phyloP scores from a whole-genome alignment of 2,888 invertebrate species.

The Drosophila rellima region DNA sequence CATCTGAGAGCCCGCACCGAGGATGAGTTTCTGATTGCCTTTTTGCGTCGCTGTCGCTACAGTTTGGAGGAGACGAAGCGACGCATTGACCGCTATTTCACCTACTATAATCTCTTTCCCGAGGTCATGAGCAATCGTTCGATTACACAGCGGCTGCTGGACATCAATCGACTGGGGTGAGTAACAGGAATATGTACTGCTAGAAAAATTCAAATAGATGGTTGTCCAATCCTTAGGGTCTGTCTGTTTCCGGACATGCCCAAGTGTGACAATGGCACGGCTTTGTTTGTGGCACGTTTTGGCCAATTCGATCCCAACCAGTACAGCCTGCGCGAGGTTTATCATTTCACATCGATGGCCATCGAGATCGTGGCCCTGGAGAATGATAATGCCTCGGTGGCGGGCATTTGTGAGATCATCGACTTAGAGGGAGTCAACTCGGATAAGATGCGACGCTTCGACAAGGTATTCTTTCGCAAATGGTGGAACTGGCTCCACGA shows the following conservation, averaged over 20 bases:
- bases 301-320: slow-evolving; percentile 74
- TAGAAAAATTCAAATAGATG: not conserved
- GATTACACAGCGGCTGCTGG: slow-evolving; percentile 69
- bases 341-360: slow-evolving; percentile 77
- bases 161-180: slow-evolving; percentile 79
- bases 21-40: slow-evolving; percentile 79
- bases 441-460: slow-evolving; percentile 70
- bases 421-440: slow-evolving; percentile 70
- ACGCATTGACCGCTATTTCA: slow-evolving; percentile 77
- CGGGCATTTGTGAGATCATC: slow-evolving; percentile 77
- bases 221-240: slow-evolving; percentile 33
- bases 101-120: slow-evolving; percentile 73
- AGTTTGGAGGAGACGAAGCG: slow-evolving; percentile 81
- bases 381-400: slow-evolving; percentile 79
- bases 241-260: slow-evolving; percentile 76
- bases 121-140: slow-evolving; percentile 75
- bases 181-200: too few relatives aligned
- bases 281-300: slow-evolving; percentile 76
- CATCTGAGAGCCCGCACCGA: slow-evolving; percentile 85
- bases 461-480: slow-evolving; percentile 69
- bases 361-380: slow-evolving; percentile 80
- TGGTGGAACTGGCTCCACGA: slow-evolving; percentile 75
- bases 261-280: slow-evolving; percentile 72
- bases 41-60: slow-evolving; percentile 76
- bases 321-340: slow-evolving; percentile 72